Conservation (phyloP, 2,797 vertebrate species). For the Macrochelys suwanniensis region DNA sequence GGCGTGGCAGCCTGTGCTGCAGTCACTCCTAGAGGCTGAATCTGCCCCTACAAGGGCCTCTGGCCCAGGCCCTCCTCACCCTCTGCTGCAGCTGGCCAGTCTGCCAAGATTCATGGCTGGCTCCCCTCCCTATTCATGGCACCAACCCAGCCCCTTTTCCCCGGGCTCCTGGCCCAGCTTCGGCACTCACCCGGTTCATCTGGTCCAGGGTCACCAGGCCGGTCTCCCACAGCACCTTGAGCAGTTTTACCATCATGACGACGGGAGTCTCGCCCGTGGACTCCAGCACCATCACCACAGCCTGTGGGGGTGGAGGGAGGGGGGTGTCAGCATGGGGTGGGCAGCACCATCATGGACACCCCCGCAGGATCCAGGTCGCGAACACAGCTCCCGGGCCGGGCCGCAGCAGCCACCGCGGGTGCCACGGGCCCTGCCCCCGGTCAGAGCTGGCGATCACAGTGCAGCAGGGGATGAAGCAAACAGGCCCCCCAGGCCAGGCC, state of each 20-base stretch:
- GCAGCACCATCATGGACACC: rapidly evolving
- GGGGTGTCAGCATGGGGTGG: rapidly evolving
- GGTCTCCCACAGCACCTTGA: slow-evolving; percentile 89
- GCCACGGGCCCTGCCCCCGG: too few species aligned
- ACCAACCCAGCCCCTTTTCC: too few species aligned
- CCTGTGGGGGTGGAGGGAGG: slow-evolving; percentile 71
- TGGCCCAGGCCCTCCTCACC: too few species aligned
- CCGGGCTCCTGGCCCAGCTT: rapidly evolving
- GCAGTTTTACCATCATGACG: slow-evolving; percentile 87
- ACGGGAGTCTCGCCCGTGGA: slow-evolving; percentile 85
- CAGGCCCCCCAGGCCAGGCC: rapidly evolving
- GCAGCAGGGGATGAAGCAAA: neutral
- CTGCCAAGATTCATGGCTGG: rapidly evolving
- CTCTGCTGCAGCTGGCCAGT: rapidly evolving
- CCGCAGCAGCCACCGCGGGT: too few species aligned
- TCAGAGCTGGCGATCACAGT: too few species aligned
- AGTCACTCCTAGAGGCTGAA: neutral
- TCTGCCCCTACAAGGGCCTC: neutral
- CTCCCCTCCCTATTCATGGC: too few species aligned
- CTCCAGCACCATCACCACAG: slow-evolving; percentile 90
- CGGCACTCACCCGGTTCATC: slow-evolving; percentile 87
- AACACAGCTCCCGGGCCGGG: too few species aligned
- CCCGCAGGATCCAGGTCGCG: neutral
- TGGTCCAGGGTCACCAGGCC: slow-evolving; percentile 92
- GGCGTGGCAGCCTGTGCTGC: too few species aligned